Base-by-base conservation (phyloP, 2,797 vertebrate species). In the Podarcis lilfordi region DNA sequence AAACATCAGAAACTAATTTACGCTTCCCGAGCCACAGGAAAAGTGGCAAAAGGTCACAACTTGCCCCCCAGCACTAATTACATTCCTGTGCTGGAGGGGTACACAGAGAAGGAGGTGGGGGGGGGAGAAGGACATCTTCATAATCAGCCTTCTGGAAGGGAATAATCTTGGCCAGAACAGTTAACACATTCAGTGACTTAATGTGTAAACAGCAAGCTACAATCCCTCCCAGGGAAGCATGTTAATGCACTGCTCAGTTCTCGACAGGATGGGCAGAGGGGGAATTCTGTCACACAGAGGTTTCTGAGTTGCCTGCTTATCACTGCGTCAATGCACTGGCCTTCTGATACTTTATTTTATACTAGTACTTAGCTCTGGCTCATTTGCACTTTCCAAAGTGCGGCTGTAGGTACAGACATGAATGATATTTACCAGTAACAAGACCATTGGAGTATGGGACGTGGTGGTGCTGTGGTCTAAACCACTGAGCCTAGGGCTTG, bases 31-130 rank as follows among this genome's bases (percentile, higher is more conserved):
- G 85, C 90, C 91, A 78, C 83, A 88, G 86, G 92, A 93, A 91
- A 93, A 93, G 86, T 92, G 94, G 79, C 87, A 11, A 91, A 93
- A 95, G 95, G 95, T 95, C 93, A 69, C 69, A 1, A 19, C 82
- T 85, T 87, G 93, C 91, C 94, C 89, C 75, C 61, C 68, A 93
- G 93, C 74, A 85, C 92, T 93, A 94, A 88, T 93, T 86, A 94
- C 69, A 89, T 8, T 81, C 10, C 86, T 83, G 71, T 3, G 8
- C 87, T 66, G 66, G 59, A 1, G 68, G 55, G 23, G 72, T 43
- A 92, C 0, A 43, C 89, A 82, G 37, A n/a, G 81, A 23, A 64
- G 61, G 59, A 61, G 59, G 21, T 2, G 19, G 21, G 19, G 19
- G 1, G 87, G 0, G 0, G 2, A 43, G 43, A 43, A 82, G 43